Conservation (phyloP, 1,140 invertebrate genomes). For the Aphis craccivora region DNA sequence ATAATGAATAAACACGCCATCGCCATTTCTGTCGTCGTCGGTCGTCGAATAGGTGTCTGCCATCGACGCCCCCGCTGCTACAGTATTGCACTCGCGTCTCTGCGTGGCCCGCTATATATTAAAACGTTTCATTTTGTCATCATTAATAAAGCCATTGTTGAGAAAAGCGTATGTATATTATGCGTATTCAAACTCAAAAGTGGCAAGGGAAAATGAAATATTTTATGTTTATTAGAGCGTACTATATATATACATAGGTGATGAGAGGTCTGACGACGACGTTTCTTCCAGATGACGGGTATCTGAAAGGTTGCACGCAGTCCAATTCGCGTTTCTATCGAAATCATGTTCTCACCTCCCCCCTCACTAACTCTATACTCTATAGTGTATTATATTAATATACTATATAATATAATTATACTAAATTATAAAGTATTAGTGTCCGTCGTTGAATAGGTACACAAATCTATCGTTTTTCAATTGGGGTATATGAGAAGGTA, state of each 20-base stretch:
- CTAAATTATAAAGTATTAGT: neutral
- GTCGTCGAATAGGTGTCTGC: neutral
- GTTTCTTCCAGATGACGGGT: constrained; percentile 28
- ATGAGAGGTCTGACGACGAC: neutral
- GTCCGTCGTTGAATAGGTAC: neutral
- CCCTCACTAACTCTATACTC: fast-evolving
- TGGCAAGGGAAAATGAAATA: constrained; percentile 14
- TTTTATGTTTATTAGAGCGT: constrained; percentile 41
- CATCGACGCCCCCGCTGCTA: neutral
- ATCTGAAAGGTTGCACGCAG: constrained; percentile 25
- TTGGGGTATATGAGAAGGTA: too few species aligned
- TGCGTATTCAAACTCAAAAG: constrained; percentile 8
- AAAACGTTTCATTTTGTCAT: constrained; percentile 39
- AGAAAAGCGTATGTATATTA: constrained; percentile 18
- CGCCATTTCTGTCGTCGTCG: neutral
- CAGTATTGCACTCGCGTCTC: too few species aligned
- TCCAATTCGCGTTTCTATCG: neutral
- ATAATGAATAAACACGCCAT: neutral
- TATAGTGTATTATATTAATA: neutral
- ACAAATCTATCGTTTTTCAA: neutral
- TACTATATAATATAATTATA: too few species aligned
- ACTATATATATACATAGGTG: neutral
- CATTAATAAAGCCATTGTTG: constrained; percentile 53
- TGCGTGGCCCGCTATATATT: neutral
- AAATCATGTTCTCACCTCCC: neutral